Conservation (phyloP, 1,140 invertebrate genomes). For the Lepidurus arcticus region DNA sequence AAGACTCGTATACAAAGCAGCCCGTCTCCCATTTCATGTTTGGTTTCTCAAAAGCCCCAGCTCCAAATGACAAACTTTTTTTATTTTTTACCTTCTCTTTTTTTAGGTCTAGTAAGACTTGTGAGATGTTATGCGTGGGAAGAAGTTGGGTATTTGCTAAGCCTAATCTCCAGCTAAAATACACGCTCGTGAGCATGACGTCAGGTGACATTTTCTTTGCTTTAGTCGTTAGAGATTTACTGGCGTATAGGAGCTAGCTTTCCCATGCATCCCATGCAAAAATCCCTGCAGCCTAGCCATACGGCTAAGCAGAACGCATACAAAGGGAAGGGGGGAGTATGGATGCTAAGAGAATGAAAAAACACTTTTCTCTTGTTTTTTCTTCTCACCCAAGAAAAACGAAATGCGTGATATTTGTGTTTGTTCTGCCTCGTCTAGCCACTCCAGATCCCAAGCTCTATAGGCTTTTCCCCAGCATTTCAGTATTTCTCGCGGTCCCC, state of each 20-base stretch:
- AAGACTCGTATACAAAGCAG: neutral
- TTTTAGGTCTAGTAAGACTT: too few relatives aligned
- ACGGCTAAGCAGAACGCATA: too few relatives aligned
- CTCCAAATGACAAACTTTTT: neutral
- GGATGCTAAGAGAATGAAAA: too few relatives aligned
- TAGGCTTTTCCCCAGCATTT: too few relatives aligned
- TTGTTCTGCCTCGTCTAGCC: too few relatives aligned
- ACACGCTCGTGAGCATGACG: neutral
- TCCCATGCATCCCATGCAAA: neutral
- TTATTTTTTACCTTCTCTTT: too few relatives aligned
- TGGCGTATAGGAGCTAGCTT: neutral
- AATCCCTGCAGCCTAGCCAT: neutral
- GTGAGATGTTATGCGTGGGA: neutral
- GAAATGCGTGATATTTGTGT: too few relatives aligned
- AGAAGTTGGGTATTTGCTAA: neutral
- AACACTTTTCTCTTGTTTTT: too few relatives aligned
- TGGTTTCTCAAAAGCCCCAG: neutral
- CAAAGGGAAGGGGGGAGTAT: too few relatives aligned
- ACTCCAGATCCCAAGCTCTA: too few relatives aligned
- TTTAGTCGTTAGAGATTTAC: neutral
- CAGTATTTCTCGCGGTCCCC: too few relatives aligned
- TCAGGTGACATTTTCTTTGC: constrained; percentile 11
- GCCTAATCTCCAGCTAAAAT: constrained; percentile 15
- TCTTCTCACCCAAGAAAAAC: too few relatives aligned
- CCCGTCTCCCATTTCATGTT: constrained; percentile 1